Evolutionary conservation across 2,888 invertebrate species (phyloP), one percentile per base, ranked within the genome.

Genomic region (Eudasyphora cyanicolor): DNA sequence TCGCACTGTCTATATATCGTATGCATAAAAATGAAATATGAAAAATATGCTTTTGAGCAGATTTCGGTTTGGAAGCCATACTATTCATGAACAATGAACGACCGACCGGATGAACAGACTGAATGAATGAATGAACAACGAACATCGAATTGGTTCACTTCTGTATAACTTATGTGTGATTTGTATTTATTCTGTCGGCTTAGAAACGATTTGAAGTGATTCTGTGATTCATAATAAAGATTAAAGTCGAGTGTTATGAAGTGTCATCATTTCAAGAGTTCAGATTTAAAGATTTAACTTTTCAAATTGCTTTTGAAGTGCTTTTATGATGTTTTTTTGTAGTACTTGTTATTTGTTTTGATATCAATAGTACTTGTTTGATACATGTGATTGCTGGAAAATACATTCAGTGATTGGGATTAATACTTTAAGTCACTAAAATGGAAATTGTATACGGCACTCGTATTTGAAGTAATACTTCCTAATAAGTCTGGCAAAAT

Each of bases 201-300:
- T 57, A 57, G 27, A 57, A 12, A 45, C 17, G 21, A 74, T 76
- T 64, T 38, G 24, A 73, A 82, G 62, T 71, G 45, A 82, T 57
- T 57, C 42, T 78, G 62, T 71, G 45, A 82, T 57, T 57, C 42
- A 57, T 35, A 76, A 27, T 74, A 76, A 75, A 57, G 57, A 57
- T 79, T 70, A 71, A 64, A 27, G n/a, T 75, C n/a, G 64, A 82
- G 78, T 71, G 69, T 75, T 75, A 71, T 67, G 38, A 64, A 71
- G 78, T 78, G 69, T 71, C 62, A 78, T 79, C 21, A 70, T 27
- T 24, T 57, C 24, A 27, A 57, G 57, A 24, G 57, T 57, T 57
- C 45, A 45, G 45, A 45, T 45, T 57, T 57, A 24, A 12, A 45
- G 57, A 57, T 51, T 51, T 51, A 51, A 51, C 24, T 24, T 27